These are phyloP conservation scores for Corythaeola cristata DNA, from an alignment of 2,113 vertebrate species.

Conservation along the genomic window DNA sequence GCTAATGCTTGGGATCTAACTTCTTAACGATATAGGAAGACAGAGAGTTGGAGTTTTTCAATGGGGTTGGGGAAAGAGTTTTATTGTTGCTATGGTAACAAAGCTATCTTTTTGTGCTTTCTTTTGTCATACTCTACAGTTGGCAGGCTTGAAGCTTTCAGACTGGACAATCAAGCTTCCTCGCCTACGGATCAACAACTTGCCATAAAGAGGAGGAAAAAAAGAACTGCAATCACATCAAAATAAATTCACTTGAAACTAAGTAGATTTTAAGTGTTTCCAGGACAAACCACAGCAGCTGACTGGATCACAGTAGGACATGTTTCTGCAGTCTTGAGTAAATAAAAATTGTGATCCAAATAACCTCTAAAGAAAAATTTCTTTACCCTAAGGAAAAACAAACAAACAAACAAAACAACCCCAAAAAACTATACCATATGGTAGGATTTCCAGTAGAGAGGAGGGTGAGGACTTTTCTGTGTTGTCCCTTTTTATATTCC, in stretches of 20 bases:
- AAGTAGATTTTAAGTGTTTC: background rate
- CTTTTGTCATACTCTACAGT: background rate
- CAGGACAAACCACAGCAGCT: background rate
- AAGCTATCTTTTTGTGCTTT: background rate
- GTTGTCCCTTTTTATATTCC: background rate
- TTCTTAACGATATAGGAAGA: background rate
- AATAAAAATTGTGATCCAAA: background rate
- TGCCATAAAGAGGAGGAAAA: background rate
- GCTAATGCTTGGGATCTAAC: background rate
- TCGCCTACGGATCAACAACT: background rate
- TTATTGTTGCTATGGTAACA: slow-evolving; percentile 36
- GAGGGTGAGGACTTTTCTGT: background rate
- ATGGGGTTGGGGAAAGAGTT: background rate
- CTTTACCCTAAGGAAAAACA: background rate
- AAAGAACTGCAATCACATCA: background rate
- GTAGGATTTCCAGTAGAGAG: background rate
- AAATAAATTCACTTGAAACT: background rate
- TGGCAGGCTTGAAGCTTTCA: background rate
- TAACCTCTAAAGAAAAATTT: background rate
- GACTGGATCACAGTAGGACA: background rate
- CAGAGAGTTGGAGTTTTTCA: background rate
- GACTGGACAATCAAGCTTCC: background rate
- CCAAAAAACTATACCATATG: no score
- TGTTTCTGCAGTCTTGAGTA: background rate
- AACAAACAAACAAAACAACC: background rate